These are phyloP conservation scores for Ganaspis brasiliensis DNA, from an alignment of 2,888 invertebrate species.

Conservation along the genomic window DNA sequence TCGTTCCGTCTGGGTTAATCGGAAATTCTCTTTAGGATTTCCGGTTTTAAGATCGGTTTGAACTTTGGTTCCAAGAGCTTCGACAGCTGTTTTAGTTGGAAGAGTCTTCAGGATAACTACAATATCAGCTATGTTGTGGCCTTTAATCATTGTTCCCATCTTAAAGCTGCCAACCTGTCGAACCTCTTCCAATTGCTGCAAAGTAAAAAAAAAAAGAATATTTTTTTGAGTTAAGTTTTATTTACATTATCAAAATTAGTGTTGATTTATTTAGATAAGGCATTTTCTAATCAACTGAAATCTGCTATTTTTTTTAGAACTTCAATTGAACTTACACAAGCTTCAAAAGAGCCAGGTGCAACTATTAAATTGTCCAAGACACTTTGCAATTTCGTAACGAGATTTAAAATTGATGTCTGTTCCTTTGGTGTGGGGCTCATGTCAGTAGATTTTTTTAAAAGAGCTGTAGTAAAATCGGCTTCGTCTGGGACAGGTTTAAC, in stretches of 20 bases:
- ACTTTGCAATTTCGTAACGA: conserved; percentile 97
- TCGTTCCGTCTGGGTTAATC: conserved; percentile 83
- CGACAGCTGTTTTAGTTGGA: conserved; percentile 97
- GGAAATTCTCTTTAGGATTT: conserved; percentile 84
- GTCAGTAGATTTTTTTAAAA: conserved; percentile 95
- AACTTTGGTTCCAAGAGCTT: conserved; percentile 94
- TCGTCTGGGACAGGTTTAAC: conserved; percentile 93
- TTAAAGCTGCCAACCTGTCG: conserved; percentile 98
- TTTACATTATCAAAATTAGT: too few relatives aligned
- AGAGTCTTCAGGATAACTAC: conserved; percentile 98
- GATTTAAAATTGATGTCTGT: conserved; percentile 94
- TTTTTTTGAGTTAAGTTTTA: too few relatives aligned
- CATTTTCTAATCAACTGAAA: not conserved
- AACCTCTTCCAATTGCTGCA: conserved; percentile 94
- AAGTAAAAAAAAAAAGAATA: conserved; percentile 53
- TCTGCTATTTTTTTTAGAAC: conserved; percentile 6
- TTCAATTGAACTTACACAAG: conserved; percentile 89
- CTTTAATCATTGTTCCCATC: conserved; percentile 98
- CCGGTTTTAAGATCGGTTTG: conserved; percentile 91
- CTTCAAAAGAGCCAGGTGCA: conserved; percentile 95
- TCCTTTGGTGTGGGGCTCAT: conserved; percentile 95
- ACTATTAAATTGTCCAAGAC: conserved; percentile 97
- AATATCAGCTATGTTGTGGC: conserved; percentile 97
- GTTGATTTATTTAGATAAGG: too few relatives aligned
- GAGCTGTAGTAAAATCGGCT: conserved; percentile 91